Evolutionary conservation across 2,888 invertebrate species (phyloP).

Genomic region (Thelaira solivaga): DNA sequence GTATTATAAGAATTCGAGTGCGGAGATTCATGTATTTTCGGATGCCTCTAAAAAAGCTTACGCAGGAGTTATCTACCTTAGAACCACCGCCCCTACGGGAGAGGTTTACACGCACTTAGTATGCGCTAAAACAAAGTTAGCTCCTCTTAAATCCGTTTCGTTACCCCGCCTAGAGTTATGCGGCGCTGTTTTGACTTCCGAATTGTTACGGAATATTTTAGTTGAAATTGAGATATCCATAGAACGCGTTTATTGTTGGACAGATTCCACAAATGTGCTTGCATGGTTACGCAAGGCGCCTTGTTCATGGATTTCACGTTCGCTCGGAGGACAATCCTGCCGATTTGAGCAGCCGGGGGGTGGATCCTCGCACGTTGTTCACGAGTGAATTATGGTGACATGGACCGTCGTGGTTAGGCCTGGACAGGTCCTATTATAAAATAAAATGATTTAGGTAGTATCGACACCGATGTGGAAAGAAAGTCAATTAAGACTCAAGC

Average conservation of each 20-base stretch:
- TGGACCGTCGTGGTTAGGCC: too few relatives aligned
- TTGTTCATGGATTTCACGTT: conserved; percentile 53
- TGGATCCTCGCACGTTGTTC: too few relatives aligned
- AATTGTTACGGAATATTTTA: background rate
- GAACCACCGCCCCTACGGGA: too few relatives aligned
- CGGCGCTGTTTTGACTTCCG: background rate
- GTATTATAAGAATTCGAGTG: too few relatives aligned
- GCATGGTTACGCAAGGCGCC: background rate
- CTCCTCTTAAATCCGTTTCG: too few relatives aligned
- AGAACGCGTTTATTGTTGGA: background rate
- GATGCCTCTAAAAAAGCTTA: background rate
- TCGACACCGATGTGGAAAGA: too few relatives aligned
- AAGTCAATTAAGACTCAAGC: too few relatives aligned
- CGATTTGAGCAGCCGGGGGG: too few relatives aligned
- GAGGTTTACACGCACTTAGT: background rate
- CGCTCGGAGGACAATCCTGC: conserved; percentile 39
- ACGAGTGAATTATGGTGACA: too few relatives aligned
- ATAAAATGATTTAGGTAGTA: too few relatives aligned
- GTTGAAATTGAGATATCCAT: background rate
- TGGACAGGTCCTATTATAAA: too few relatives aligned
- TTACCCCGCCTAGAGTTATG: background rate
- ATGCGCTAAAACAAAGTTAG: background rate
- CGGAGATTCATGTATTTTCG: background rate
- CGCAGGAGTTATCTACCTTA: background rate
- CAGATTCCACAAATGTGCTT: background rate